A percentile compares a stretch with the other conserved stretches of the same genome.
These are phyloP conservation scores for Nesometra sesokonis DNA, from an alignment of 35 echinoderm and acorn worm species.

Conservation along the genomic window DNA sequence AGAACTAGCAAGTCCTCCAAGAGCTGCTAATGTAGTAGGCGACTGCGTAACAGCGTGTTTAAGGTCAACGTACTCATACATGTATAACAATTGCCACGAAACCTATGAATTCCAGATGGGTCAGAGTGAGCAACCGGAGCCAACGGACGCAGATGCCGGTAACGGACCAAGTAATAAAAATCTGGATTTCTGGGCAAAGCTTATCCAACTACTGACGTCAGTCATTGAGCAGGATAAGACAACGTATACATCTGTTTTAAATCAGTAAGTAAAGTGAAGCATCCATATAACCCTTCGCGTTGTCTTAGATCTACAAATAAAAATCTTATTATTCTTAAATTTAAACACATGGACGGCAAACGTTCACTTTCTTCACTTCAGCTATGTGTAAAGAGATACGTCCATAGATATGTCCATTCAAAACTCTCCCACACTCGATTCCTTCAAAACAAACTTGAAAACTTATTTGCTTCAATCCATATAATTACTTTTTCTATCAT, in stretches of 20 bases:
- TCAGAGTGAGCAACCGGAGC: slow-evolving; percentile 41
- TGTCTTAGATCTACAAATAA: no score
- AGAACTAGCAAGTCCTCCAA: slow-evolving; percentile 90
- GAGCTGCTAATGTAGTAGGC: slow-evolving; percentile 90
- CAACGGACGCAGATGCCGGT: slow-evolving; percentile 32
- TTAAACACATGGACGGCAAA: no score
- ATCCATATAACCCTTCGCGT: no score
- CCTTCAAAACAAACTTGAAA: no score
- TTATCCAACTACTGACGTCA: slow-evolving; percentile 88
- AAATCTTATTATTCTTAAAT: no score
- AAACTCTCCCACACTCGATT: no score
- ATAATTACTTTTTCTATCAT: no score
- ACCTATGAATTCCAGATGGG: slow-evolving; percentile 97
- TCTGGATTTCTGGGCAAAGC: slow-evolving; percentile 95
- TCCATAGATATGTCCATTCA: no score
- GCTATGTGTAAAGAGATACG: no score
- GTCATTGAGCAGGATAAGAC: slow-evolving; percentile 98
- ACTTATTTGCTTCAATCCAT: no score
- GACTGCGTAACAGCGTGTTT: slow-evolving; percentile 97
- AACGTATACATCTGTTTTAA: slow-evolving; percentile 86
- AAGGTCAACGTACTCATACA: slow-evolving; percentile 91
- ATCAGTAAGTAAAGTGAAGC: slow-evolving; percentile 62
- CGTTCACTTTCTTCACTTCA: no score
- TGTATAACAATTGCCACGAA: slow-evolving; percentile 95
- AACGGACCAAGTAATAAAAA: slow-evolving; percentile 64